A percentile compares a stretch with the other conserved stretches of the same genome.
phyloP scores from a whole-genome alignment of 2,797 vertebrate species.

The Crocidura indochinensis region DNA sequence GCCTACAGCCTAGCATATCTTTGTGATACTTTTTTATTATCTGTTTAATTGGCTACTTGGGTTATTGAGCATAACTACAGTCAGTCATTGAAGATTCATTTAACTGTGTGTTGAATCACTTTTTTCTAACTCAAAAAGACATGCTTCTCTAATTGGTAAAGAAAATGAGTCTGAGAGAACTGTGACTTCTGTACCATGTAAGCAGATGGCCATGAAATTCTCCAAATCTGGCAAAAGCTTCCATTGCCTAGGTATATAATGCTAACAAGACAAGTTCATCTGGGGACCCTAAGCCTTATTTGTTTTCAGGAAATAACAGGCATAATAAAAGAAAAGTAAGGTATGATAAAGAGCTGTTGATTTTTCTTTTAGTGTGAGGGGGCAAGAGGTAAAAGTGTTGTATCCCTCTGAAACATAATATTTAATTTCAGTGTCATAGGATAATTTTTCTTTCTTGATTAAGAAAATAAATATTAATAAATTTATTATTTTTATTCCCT shows the following conservation, averaged over 20 bases:
- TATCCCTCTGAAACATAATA: not conserved
- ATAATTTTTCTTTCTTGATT: conserved; percentile 24
- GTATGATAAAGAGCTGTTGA: not conserved
- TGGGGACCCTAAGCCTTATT: not conserved
- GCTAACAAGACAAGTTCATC: not conserved
- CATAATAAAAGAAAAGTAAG: not conserved
- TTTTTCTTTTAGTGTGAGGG: too few species aligned
- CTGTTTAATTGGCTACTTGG: not conserved
- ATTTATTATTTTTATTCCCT: not conserved
- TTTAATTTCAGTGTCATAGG: not conserved
- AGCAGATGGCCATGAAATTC: not conserved
- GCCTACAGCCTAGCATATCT: not conserved
- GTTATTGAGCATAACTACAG: not conserved
- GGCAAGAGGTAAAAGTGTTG: rapidly evolving
- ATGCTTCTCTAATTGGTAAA: not conserved
- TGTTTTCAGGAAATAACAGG: conserved; percentile 27
- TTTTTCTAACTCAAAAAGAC: too few species aligned
- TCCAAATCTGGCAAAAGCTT: not conserved
- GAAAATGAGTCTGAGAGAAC: not conserved
- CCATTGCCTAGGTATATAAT: not conserved
- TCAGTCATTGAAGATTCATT: not conserved
- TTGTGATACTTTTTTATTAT: not conserved
- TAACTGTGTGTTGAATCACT: too few species aligned
- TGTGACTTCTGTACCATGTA: not conserved
- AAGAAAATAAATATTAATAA: conserved; percentile 30